A percentile compares a stretch with the other conserved stretches of the same genome.
Conservation (phyloP, 2,113 vertebrate genomes). For the Toxotes jaculatrix region DNA sequence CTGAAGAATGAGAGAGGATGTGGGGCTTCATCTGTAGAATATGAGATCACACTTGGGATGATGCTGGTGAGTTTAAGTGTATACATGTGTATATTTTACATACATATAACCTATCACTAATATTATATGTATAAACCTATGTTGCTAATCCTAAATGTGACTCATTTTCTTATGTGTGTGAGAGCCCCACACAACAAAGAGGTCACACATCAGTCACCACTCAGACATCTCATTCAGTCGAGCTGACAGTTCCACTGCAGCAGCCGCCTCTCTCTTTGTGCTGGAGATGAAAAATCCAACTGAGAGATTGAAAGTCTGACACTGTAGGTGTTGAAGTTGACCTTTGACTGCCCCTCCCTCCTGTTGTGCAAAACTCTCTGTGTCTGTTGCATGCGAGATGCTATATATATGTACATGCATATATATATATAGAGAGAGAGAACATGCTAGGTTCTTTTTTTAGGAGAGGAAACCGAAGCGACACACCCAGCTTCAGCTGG, state of each 20-base stretch:
- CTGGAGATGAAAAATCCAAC: not conserved
- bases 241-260: conserved; percentile 27
- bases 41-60: conserved; percentile 17
- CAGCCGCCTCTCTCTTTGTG: conserved; percentile 6
- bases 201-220: conserved; percentile 52
- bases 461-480: conserved; percentile 68
- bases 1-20: not conserved
- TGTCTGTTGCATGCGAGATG: not conserved
- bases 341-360: not conserved
- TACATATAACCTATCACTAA: not conserved
- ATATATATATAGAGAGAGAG: not conserved
- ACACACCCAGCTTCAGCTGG: conserved; percentile 68
- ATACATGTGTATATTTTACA: not conserved
- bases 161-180: not conserved
- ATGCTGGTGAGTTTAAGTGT: conserved; percentile 3
- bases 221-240: conserved; percentile 10
- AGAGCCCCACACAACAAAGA: conserved; percentile 18
- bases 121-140: not conserved
- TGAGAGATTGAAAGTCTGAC: conserved; percentile 16
- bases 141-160: not conserved
- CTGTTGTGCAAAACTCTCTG: not conserved
- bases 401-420: conserved; percentile 12
- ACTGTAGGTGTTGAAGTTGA: not conserved
- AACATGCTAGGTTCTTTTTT: conserved; percentile 26
- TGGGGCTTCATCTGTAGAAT: conserved; percentile 9